Evolutionary conservation across 2,113 vertebrate genomes (phyloP).

Genomic region (Cervus canadensis): DNA sequence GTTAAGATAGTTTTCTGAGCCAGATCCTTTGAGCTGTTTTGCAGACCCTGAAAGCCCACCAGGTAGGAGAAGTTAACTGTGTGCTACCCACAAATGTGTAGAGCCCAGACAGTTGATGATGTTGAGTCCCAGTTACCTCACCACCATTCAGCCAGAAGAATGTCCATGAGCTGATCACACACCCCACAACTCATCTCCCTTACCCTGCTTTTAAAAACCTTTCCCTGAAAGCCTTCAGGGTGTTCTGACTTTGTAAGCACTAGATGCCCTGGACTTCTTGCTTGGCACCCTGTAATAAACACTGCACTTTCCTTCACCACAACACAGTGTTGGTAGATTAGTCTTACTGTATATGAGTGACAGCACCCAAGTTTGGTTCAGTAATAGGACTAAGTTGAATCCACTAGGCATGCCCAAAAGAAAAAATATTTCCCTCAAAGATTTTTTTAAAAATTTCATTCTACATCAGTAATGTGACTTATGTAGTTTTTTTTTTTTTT

Average conservation of each 20-base stretch:
- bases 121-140: background rate
- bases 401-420: background rate
- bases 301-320: background rate
- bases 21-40: background rate
- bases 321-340: background rate
- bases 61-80: background rate
- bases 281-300: background rate
- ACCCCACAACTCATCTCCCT: background rate
- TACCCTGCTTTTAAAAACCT: background rate
- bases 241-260: background rate
- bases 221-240: background rate
- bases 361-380: background rate
- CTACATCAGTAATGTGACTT: background rate
- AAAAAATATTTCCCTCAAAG: background rate
- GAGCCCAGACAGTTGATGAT: background rate
- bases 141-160: background rate
- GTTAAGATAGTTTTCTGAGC: background rate
- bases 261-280: background rate
- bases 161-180: background rate
- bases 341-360: background rate
- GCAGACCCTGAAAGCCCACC: background rate
- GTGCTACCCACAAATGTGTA: background rate
- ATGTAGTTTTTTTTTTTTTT: no score
- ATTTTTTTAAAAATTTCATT: background rate
- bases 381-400: background rate